Conservation (phyloP, 1,140 invertebrate genomes). For the Drosophila albomicans region DNA sequence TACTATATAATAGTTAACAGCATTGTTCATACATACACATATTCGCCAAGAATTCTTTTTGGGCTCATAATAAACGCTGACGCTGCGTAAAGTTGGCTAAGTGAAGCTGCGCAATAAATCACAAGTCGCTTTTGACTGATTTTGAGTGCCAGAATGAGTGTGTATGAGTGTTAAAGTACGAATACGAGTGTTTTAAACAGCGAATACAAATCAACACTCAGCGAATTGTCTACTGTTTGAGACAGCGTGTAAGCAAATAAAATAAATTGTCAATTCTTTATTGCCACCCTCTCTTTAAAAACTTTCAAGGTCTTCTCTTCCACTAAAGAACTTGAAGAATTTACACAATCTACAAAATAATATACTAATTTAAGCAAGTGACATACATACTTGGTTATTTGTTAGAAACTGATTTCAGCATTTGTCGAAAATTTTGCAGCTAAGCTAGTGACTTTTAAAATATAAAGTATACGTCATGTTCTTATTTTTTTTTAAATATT, state of each 20-base stretch:
- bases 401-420: too few relatives aligned
- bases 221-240: constrained; percentile 22
- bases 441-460: too few relatives aligned
- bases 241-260: constrained; percentile 14
- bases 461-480: too few relatives aligned
- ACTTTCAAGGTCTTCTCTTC: constrained; percentile 19
- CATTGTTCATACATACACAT: constrained; percentile 45
- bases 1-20: constrained; percentile 28
- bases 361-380: too few relatives aligned
- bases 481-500: too few relatives aligned
- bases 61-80: constrained; percentile 71
- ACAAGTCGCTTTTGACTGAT: constrained; percentile 52
- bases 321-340: not conserved
- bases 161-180: constrained; percentile 17
- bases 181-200: constrained; percentile 23
- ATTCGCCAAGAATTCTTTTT: constrained; percentile 49
- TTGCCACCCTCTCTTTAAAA: not conserved
- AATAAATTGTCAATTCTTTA: constrained; percentile 45
- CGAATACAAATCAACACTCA: constrained; percentile 16
- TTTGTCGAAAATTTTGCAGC: too few relatives aligned
- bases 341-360: too few relatives aligned
- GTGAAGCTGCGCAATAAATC: constrained; percentile 68
- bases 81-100: constrained; percentile 60
- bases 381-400: too few relatives aligned
- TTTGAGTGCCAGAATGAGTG: constrained; percentile 10